phyloP scores from a whole-genome alignment of 2,888 invertebrate genomes.

The Hybos culiciformis region DNA sequence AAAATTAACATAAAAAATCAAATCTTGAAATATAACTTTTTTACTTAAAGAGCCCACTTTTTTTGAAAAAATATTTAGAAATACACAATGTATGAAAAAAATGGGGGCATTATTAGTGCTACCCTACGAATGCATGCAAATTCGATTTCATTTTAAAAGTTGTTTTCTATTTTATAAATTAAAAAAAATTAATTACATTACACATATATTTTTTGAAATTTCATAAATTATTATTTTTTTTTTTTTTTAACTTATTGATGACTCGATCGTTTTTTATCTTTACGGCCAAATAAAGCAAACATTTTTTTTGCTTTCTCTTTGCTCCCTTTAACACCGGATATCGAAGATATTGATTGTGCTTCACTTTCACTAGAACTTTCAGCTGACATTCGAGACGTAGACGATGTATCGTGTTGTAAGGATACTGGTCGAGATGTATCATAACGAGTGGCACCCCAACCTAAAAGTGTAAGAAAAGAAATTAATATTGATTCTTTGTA shows the following conservation, averaged over 20 bases:
- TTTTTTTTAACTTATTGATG: conserved; percentile 27
- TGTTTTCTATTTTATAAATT: too few species aligned
- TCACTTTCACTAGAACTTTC: conserved; percentile 37
- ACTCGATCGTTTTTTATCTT: conserved; percentile 30
- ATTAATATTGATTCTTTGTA: neutral
- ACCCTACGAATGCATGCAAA: too few species aligned
- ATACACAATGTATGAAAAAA: too few species aligned
- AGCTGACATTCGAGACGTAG: conserved; percentile 28
- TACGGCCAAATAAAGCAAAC: conserved; percentile 34
- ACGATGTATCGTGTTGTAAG: conserved; percentile 28
- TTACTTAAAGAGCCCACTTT: too few species aligned
- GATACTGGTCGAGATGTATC: conserved; percentile 33
- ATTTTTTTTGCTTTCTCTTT: conserved; percentile 28
- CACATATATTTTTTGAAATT: neutral
- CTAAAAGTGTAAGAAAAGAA: conserved; percentile 16
- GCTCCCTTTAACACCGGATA: conserved; percentile 29
- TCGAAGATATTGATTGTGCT: conserved; percentile 35
- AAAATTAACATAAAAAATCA: too few species aligned
- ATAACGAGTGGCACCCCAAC: conserved; percentile 34
- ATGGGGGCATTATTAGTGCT: too few species aligned
- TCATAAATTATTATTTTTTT: neutral
- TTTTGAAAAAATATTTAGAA: too few species aligned
- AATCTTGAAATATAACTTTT: too few species aligned
- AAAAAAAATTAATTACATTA: too few species aligned
- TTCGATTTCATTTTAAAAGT: too few species aligned